phyloP scores from a whole-genome alignment of 2,113 vertebrate species.

The Pelmatolapia mariae region DNA sequence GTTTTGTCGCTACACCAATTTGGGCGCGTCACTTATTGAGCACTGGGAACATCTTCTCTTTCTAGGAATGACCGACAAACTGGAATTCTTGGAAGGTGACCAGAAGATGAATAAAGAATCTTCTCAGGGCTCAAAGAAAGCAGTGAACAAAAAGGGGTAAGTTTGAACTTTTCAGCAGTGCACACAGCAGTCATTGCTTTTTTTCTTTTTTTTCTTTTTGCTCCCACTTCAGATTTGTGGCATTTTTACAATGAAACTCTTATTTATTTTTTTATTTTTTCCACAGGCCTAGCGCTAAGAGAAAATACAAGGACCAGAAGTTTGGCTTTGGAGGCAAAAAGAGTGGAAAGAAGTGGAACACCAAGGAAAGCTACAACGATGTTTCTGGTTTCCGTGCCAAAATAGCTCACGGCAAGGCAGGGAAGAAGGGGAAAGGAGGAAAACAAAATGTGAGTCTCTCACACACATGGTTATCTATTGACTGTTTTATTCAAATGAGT shows the following conservation, averaged over 20 bases:
- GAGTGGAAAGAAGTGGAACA: constrained; percentile 93
- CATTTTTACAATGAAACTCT: background rate
- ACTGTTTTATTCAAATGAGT: background rate
- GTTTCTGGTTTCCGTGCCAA: constrained; percentile 84
- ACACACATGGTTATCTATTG: background rate
- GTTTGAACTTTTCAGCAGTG: background rate
- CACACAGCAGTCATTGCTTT: background rate
- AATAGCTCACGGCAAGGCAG: constrained; percentile 78
- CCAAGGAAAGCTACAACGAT: constrained; percentile 88
- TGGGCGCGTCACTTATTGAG: background rate
- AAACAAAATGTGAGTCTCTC: constrained; percentile 62
- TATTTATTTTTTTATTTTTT: background rate
- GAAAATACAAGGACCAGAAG: constrained; percentile 90
- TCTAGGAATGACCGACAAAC: constrained; percentile 91
- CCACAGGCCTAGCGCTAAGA: constrained; percentile 83
- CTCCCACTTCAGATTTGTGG: background rate
- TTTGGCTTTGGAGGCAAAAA: constrained; percentile 98
- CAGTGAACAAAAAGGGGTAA: constrained; percentile 58
- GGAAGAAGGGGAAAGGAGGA: constrained; percentile 61
- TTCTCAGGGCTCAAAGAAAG: constrained; percentile 41
- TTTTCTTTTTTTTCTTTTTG: background rate
- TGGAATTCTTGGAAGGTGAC: constrained; percentile 95
- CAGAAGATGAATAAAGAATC: constrained; percentile 67
- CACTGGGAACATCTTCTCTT: background rate
- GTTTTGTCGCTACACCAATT: background rate